Base-by-base conservation (phyloP, 2,888 invertebrate genomes). In the Lasioglossum malachurum region DNA sequence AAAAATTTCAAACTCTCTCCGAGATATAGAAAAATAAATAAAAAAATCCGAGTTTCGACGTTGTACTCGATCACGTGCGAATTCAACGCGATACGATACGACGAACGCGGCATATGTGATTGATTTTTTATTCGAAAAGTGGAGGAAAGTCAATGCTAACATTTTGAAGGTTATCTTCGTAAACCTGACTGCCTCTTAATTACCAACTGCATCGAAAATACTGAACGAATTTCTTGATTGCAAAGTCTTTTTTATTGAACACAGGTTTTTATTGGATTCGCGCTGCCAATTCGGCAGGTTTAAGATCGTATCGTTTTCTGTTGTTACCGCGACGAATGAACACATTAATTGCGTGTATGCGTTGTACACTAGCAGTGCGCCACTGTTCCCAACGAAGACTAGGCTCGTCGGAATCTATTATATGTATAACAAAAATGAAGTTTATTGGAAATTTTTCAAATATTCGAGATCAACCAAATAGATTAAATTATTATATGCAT, bases 91-190 rank as follows among this genome's bases (percentile, higher is more conserved):
- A n/a, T 31, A 38, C 44, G 73, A 31, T 35, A 35, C 35, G 35
- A 4, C 35, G 35, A 4, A 35, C 4, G 31, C 41, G 71, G 4
- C 4, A n/a, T 4, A 46, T 19, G 53, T 57, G 71, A 46, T 12
- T 57, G 41, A 49, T 64, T 38, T 38, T 38, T 19, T 1, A 64
- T 64, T 16, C 14, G 73, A 35, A 35, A 23, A 46, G 35, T 38
- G 44, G 41, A 35, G 35, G 60, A 16, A 44, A 78, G 31, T 73
- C 60, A 46, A 73, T 35, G 72, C 0, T 16, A 44, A 31, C 19
- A n/a, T 31, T 75, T 23, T 31, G 41, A 71, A 80, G 74, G 81
- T 81, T 73, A 77, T 82, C 77, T 82, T 8, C 0, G 35, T 7
- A 64, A 27, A 74, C 46, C 38, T 19, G 38, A 23, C 38, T 44